Percentiles rank a stretch among this genome's conserved stretches.
Evolutionary conservation across 1,140 invertebrate species (phyloP).

Genomic region (Euwallacea similis): DNA sequence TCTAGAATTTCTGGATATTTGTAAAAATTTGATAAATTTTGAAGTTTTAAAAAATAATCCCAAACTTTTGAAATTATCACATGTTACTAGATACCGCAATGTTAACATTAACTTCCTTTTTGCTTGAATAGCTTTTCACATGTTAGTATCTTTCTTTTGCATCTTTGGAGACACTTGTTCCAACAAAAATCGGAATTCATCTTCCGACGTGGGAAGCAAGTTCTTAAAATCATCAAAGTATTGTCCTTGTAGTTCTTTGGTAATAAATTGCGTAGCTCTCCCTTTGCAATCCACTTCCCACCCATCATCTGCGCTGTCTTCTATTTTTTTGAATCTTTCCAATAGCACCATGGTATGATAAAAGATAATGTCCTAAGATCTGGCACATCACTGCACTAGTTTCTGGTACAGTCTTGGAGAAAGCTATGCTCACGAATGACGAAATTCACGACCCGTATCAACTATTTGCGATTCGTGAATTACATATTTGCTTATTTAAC

Average conservation of each 20-base stretch:
- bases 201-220: background rate
- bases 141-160: background rate
- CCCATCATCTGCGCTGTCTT: background rate
- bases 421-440: no score
- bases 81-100: background rate
- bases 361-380: no score
- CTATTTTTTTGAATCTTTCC: background rate
- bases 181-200: background rate
- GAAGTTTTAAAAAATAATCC: background rate
- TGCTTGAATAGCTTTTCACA: background rate
- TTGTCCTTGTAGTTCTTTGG: background rate
- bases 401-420: background rate
- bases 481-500: no score
- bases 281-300: background rate
- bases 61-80: background rate
- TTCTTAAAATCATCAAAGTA: conserved; percentile 3
- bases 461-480: no score
- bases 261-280: background rate
- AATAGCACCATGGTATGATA: background rate
- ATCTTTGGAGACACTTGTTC: background rate
- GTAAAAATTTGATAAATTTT: conserved; percentile 3
- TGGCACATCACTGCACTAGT: no score
- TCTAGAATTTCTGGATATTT: background rate
- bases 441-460: no score
- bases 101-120: background rate